Evolutionary conservation across 2,113 vertebrate species (phyloP).

Genomic region (Oxyura jamaicensis): DNA sequence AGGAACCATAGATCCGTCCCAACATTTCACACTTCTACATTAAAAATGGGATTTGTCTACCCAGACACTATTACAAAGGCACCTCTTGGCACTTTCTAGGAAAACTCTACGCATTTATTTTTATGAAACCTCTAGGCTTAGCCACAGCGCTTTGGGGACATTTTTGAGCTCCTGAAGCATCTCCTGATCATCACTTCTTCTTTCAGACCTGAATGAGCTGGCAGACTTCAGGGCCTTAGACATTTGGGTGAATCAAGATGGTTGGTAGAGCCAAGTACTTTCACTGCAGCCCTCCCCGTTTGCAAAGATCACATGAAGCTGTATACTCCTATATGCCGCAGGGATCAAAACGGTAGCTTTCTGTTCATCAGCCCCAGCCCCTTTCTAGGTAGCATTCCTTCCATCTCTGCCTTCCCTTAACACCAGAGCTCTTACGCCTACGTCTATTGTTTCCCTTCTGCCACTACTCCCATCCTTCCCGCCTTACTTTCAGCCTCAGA

Average conservation of each 20-base stretch:
- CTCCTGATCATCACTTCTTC: not conserved
- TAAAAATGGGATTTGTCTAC: not conserved
- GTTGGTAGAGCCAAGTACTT: not conserved
- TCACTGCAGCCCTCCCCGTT: not conserved
- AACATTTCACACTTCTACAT: not conserved
- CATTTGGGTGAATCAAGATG: not conserved
- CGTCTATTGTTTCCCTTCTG: not conserved
- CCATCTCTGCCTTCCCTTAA: not conserved
- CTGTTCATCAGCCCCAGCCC: not conserved
- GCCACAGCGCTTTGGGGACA: not conserved
- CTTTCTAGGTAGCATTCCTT: not conserved
- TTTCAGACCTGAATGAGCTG: not conserved
- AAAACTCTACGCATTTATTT: not conserved
- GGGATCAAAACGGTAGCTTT: not conserved
- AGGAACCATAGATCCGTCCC: not conserved
- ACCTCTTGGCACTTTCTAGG: not conserved
- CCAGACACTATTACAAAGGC: not conserved
- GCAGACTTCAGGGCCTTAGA: not conserved
- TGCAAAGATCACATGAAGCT: not conserved
- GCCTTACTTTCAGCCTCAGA: not conserved
- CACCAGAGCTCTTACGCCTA: not conserved
- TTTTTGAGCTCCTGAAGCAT: not conserved
- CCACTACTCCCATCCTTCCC: not conserved
- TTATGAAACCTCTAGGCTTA: not conserved
- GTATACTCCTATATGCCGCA: not conserved